Conservation (phyloP, 2,797 vertebrate species). For the Triplophysa yarkandensis region DNA sequence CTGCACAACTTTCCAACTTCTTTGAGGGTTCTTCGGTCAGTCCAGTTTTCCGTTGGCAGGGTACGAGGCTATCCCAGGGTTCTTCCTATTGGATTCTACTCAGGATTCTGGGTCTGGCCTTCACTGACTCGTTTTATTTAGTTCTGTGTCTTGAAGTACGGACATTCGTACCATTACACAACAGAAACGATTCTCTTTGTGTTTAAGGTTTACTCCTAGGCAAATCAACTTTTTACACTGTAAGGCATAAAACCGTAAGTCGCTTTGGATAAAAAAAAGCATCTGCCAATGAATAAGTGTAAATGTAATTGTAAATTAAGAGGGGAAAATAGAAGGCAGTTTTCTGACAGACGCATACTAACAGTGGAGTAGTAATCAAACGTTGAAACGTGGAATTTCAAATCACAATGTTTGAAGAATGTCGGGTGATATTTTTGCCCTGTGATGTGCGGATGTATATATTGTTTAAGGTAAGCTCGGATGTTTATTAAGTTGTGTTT, state of each 20-base stretch:
- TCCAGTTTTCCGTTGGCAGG: conserved; percentile 86
- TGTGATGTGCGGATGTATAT: background rate
- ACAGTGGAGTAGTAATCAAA: too few species aligned
- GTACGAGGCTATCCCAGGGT: conserved; percentile 81
- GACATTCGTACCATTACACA: conserved; percentile 49
- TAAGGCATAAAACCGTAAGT: too few species aligned
- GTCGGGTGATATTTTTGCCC: too few species aligned
- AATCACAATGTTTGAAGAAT: background rate
- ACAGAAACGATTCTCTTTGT: background rate
- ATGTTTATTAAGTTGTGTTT: conserved; percentile 17
- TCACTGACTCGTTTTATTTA: conserved; percentile 61
- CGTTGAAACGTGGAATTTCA: too few species aligned
- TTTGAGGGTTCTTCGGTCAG: conserved; percentile 84
- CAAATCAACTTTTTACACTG: too few species aligned
- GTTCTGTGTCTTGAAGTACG: conserved; percentile 62
- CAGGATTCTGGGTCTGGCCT: conserved; percentile 72
- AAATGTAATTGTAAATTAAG: too few species aligned
- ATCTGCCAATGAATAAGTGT: too few species aligned
- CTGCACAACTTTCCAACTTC: conserved; percentile 78
- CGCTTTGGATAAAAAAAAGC: too few species aligned
- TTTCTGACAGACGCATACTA: too few species aligned
- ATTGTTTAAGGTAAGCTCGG: background rate
- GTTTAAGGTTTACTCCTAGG: background rate
- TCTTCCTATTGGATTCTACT: conserved; percentile 78
- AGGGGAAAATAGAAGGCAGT: too few species aligned